Conservation (phyloP, 2,113 vertebrate genomes). For the Excalfactoria chinensis region DNA sequence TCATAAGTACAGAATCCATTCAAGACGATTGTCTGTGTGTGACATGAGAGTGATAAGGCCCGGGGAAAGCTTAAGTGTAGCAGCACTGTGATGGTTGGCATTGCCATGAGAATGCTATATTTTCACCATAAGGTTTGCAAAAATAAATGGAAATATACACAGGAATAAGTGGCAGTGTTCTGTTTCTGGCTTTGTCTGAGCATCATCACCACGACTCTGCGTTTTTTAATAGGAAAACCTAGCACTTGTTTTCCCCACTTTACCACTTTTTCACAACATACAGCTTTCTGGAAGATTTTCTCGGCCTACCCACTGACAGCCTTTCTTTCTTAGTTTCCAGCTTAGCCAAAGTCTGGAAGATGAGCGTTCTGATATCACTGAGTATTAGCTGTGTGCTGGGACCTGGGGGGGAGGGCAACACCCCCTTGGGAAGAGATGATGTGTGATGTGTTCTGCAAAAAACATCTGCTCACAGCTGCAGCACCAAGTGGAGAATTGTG, state of each 20-base stretch:
- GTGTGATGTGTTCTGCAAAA: neutral
- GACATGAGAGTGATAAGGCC: neutral
- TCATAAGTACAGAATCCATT: neutral
- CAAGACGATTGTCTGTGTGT: constrained; percentile 13
- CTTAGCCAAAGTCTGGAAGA: neutral
- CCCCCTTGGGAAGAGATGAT: neutral
- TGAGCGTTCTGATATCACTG: neutral
- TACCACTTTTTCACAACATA: neutral
- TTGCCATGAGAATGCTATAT: neutral
- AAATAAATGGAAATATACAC: neutral
- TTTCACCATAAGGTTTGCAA: neutral
- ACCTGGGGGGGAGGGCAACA: neutral
- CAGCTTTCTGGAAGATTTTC: neutral
- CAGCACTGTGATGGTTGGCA: neutral
- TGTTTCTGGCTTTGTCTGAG: neutral
- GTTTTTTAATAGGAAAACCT: neutral
- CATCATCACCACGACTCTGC: neutral
- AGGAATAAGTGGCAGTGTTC: neutral
- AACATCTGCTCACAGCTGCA: neutral
- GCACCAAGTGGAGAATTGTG: neutral
- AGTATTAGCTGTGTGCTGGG: neutral
- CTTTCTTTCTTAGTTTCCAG: too few species aligned
- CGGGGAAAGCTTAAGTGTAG: constrained; percentile 19
- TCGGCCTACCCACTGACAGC: neutral
- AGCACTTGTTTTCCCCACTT: neutral